These are phyloP conservation scores for Labeo catla DNA, from an alignment of 2,113 vertebrate species.

Conservation along the genomic window DNA sequence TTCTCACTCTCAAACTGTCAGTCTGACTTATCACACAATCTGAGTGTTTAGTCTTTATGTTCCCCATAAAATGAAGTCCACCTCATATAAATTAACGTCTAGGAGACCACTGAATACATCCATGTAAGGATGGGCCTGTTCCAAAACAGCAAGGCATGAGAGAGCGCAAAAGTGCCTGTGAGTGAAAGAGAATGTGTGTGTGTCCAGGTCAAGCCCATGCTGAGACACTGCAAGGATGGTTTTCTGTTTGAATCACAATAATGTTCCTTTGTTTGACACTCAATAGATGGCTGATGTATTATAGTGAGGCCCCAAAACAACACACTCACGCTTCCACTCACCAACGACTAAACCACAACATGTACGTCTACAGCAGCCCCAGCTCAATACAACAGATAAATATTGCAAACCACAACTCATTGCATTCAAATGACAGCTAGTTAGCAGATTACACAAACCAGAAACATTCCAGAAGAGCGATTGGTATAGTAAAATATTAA, in stretches of 20 bases:
- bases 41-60: not conserved
- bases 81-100: conserved; percentile 45
- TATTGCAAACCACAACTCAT: not conserved
- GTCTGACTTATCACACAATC: conserved; percentile 18
- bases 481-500: conserved; percentile 7
- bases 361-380: not conserved
- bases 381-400: not conserved
- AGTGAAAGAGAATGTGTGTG: not conserved
- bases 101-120: not conserved
- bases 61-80: conserved; percentile 25
- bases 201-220: conserved; percentile 35
- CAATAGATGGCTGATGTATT: conserved; percentile 38
- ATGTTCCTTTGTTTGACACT: conserved; percentile 20
- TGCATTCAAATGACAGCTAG: conserved; percentile 19
- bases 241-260: conserved; percentile 46
- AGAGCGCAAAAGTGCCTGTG: not conserved
- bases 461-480: not conserved
- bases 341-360: conserved; percentile 20
- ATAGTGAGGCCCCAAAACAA: conserved; percentile 34
- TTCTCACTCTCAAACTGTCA: conserved; percentile 4
- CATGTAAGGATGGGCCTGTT: conserved; percentile 48
- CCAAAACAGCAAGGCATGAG: not conserved
- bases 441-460: not conserved
- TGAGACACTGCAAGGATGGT: conserved; percentile 42
- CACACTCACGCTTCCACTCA: conserved; percentile 12